Base-by-base conservation (phyloP, 53 echinoderm and acorn worm genomes). In the Hippasteria phrygiana region DNA sequence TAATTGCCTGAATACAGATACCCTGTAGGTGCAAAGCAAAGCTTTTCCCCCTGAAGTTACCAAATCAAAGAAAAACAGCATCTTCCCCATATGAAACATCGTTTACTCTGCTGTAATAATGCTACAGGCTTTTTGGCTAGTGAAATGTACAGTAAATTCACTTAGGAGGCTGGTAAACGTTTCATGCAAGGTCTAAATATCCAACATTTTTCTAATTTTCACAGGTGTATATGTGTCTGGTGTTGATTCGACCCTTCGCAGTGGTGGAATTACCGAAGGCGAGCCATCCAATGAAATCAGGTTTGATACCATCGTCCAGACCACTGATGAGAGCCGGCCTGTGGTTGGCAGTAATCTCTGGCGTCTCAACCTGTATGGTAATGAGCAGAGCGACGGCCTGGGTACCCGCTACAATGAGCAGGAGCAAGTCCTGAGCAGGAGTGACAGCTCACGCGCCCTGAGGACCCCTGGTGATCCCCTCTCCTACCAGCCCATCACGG, bases 361-460 rank as follows among this genome's bases (percentile, higher is more conserved):
- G 97, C 72, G 75, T 8, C 88, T 97, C 9, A 80, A 90, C 37
- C 83, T 92, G 36, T 97, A 95, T 78, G 87, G 94, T 28, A 95
- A 90, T 38, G 87, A 79, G 18, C 87, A 88, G 39, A 62, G 90
- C 35, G 93, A 95, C 88, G 97, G 97, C 59, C 90, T 73, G n/a
- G 97, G 97, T 35, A 55, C 88, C 17, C 93, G 93, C 55, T 63
- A 88, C 56, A 90, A 90, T 35, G 67, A 88, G 13, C 88, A 93
- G 78, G 88, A 88, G 34, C 96, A 96, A 69, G 91, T 92, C 32
- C 87, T 96, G 17, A 90, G 72, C 10, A 65, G 87, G 1, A 90
- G 92, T 45, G 83, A 93, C 80, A 92, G 92, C 1, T 71, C 91
- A 40, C 80, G 77, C 5, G 90, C 92, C 1, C 87, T 96, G 2